A percentile compares a stretch with the other conserved stretches of the same genome.
These are phyloP conservation scores for Dicranocentrus wangi DNA, from an alignment of 2,888 invertebrate genomes.

Conservation along the genomic window DNA sequence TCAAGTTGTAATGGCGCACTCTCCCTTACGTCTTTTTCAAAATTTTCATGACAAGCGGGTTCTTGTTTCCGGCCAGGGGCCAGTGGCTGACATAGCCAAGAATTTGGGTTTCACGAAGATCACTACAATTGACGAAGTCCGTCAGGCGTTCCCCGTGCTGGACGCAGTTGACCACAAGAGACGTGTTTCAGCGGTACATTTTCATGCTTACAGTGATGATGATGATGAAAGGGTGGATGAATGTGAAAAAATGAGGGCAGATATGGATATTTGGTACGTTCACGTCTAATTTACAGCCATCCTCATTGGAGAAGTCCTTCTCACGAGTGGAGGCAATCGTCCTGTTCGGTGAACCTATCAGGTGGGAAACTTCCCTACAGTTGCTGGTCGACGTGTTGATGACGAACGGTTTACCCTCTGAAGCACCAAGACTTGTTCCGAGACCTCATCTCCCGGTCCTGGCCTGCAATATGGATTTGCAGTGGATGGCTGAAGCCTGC, in stretches of 20 bases:
- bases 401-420: slow-evolving; percentile 78
- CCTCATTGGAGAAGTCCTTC: slow-evolving; percentile 77
- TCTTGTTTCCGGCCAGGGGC: slow-evolving; percentile 79
- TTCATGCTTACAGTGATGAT: slow-evolving; percentile 44
- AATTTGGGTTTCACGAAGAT: slow-evolving; percentile 80
- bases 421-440: slow-evolving; percentile 75
- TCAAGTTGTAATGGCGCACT: slow-evolving; percentile 81
- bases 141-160: slow-evolving; percentile 78
- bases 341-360: slow-evolving; percentile 80
- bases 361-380: slow-evolving; percentile 81
- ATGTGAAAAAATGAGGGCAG: slow-evolving; percentile 32
- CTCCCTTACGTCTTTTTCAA: slow-evolving; percentile 79
- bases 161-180: slow-evolving; percentile 78
- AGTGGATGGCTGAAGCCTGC: slow-evolving; percentile 80
- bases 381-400: slow-evolving; percentile 80
- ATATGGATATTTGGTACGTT: slow-evolving; percentile 53
- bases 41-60: slow-evolving; percentile 80
- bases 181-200: slow-evolving; percentile 74
- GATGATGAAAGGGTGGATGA: slow-evolving; percentile 28
- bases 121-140: slow-evolving; percentile 78
- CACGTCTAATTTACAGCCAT: slow-evolving; percentile 73
- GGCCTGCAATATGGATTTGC: slow-evolving; percentile 80
- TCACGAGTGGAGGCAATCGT: slow-evolving; percentile 79
- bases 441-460: slow-evolving; percentile 81
- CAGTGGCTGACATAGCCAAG: slow-evolving; percentile 77